Percentiles rank a stretch among this genome's conserved stretches.
phyloP scores from a whole-genome alignment of 2,113 vertebrate species.

The Rhombomys opimus region DNA sequence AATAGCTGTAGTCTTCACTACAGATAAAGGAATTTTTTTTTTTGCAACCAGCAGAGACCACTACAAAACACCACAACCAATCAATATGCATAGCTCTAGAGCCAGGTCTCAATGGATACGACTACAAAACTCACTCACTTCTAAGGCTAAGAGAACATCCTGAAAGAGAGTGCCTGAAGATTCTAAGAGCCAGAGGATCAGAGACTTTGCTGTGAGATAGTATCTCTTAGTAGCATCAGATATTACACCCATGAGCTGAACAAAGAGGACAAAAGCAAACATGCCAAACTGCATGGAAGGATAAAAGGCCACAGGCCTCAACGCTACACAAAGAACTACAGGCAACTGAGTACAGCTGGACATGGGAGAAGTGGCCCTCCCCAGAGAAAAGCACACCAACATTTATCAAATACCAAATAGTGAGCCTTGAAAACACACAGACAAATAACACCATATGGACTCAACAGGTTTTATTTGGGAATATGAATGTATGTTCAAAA shows the following conservation, averaged over 20 bases:
- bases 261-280: background rate
- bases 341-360: background rate
- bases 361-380: background rate
- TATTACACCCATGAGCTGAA: too few relatives aligned
- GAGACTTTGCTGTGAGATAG: background rate
- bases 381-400: background rate
- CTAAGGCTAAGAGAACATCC: background rate
- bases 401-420: background rate
- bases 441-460: background rate
- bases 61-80: background rate
- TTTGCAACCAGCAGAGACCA: background rate
- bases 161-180: background rate
- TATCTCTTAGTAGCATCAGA: background rate
- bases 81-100: background rate
- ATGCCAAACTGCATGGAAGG: background rate
- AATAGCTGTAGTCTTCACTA: background rate
- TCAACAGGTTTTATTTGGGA: too few relatives aligned
- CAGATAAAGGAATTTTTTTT: background rate
- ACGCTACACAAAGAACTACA: background rate
- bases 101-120: background rate
- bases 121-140: background rate
- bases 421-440: background rate
- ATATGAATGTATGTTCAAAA: background rate
- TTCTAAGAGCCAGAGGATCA: background rate
- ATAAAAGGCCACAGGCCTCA: background rate